Conservation (phyloP, 2,888 invertebrate species). For the Dicyrtoma fusca region DNA sequence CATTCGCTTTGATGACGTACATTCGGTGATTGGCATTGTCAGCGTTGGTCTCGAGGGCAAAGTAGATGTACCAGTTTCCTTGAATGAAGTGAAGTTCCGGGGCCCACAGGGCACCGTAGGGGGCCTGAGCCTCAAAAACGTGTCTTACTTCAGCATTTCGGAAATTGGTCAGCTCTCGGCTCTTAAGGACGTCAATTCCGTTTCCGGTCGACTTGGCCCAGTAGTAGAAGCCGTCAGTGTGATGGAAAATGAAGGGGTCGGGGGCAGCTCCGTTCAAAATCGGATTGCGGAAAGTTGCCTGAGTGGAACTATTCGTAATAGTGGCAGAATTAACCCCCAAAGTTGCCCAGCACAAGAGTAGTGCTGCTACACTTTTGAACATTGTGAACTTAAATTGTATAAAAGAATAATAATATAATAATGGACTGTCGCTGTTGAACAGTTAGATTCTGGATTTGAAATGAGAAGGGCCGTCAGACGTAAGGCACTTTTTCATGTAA, state of each 20-base stretch:
- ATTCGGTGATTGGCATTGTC: constrained; percentile 36
- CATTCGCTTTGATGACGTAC: constrained; percentile 31
- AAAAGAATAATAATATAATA: too few relatives aligned
- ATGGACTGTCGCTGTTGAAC: too few relatives aligned
- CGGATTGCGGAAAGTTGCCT: constrained; percentile 35
- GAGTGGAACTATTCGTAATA: too few relatives aligned
- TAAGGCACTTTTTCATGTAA: too few relatives aligned
- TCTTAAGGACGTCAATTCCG: constrained; percentile 9
- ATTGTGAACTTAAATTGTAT: too few relatives aligned
- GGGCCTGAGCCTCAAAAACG: constrained; percentile 8
- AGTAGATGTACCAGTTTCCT: constrained; percentile 31
- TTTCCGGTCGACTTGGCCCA: constrained; percentile 2
- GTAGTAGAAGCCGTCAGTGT: constrained; percentile 36
- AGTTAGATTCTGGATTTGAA: too few relatives aligned
- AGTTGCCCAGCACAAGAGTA: too few relatives aligned
- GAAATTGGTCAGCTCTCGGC: constrained; percentile 23
- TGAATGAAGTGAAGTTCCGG: constrained; percentile 35
- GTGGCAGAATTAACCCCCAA: too few relatives aligned
- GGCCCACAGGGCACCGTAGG: constrained; percentile 18
- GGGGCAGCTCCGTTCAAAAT: constrained; percentile 13
- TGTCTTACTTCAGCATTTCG: constrained; percentile 18
- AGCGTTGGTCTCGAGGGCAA: constrained; percentile 26
- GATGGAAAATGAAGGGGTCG: constrained; percentile 31
- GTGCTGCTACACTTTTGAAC: too few relatives aligned
- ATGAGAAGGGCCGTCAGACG: too few relatives aligned